Evolutionary conservation across 2,888 invertebrate genomes (phyloP).

Genomic region (Gymnoscelis rufifasciata): DNA sequence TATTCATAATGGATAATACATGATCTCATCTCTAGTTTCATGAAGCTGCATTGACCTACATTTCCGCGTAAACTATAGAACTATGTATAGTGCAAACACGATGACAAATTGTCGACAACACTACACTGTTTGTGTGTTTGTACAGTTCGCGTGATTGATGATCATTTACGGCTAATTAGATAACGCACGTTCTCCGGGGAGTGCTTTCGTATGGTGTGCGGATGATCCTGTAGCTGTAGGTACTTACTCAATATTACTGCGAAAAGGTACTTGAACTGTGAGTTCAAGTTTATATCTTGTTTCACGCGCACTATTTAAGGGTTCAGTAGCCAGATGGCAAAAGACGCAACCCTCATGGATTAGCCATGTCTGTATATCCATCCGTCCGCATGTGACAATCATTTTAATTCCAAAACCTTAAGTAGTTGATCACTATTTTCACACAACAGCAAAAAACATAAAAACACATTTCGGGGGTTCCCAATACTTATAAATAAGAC

Average conservation of each 20-base stretch:
- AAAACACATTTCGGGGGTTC: too few species aligned
- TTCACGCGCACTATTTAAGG: too few species aligned
- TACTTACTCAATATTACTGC: too few species aligned
- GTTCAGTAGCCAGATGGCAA: too few species aligned
- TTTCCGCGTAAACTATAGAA: constrained; percentile 7
- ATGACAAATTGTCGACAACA: constrained; percentile 20
- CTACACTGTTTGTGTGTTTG: constrained; percentile 13
- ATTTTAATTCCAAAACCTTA: too few species aligned
- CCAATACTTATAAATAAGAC: too few species aligned
- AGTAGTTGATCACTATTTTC: too few species aligned
- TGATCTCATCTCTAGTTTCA: not conserved
- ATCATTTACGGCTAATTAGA: constrained; percentile 39
- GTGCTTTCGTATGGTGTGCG: constrained; percentile 1
- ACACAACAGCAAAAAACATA: too few species aligned
- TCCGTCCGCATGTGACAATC: too few species aligned
- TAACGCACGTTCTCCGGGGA: constrained; percentile 21
- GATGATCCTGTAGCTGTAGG: constrained; percentile 1
- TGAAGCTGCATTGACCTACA: constrained; percentile 6
- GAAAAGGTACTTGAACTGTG: not conserved
- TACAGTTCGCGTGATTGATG: constrained; percentile 32
- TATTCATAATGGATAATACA: not conserved
- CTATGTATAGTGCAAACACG: too few species aligned
- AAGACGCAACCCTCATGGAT: too few species aligned
- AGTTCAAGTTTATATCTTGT: not conserved
- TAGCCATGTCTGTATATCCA: too few species aligned